Percentiles rank a stretch among this genome's conserved stretches.
These are phyloP conservation scores for Lytechinus pictus DNA, from an alignment of 35 echinoderm and acorn worm species.

Conservation along the genomic window DNA sequence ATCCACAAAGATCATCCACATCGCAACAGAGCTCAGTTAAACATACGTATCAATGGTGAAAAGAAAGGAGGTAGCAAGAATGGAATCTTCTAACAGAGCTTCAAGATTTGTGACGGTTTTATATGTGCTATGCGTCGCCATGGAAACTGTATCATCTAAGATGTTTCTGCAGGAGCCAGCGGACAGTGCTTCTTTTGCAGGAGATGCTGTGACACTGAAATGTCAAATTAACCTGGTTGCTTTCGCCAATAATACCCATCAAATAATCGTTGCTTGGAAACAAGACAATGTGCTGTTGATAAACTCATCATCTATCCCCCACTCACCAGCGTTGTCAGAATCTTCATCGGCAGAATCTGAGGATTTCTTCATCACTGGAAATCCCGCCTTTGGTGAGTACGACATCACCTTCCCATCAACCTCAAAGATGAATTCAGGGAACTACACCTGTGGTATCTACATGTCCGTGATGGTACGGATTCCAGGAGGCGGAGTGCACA, in stretches of 20 bases:
- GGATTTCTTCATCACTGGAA: neutral
- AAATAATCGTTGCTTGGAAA: neutral
- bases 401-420: neutral
- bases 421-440: neutral
- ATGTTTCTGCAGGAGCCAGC: neutral
- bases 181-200: neutral
- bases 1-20: neutral
- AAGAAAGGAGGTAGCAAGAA: neutral
- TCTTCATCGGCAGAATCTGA: neutral
- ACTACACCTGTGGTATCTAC: neutral
- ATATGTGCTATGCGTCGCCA: neutral
- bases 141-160: neutral
- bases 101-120: neutral
- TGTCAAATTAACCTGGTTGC: neutral
- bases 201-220: neutral
- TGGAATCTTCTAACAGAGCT: neutral
- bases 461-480: neutral
- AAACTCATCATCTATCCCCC: neutral
- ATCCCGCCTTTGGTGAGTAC: neutral
- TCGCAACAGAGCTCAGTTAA: neutral
- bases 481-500: neutral
- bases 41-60: neutral
- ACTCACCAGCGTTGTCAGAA: too few relatives aligned
- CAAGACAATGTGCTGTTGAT: neutral
- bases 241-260: neutral